Evolutionary conservation across 2,888 invertebrate genomes (phyloP), one percentile per base, ranked within the genome.

Genomic region (Xestia sexstrigata): DNA sequence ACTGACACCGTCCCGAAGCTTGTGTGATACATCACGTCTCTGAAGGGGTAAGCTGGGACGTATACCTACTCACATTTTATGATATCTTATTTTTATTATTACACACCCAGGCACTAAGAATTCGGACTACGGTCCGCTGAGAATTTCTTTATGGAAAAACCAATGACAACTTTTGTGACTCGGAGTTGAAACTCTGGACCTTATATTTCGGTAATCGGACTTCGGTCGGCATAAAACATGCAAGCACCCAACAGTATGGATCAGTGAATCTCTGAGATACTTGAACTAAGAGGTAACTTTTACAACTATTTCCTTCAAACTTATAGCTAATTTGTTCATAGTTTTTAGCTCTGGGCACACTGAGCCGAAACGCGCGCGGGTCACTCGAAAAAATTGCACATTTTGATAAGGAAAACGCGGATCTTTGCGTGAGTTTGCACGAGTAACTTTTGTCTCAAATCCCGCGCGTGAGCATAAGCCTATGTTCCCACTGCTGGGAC

Each of bases 281-380:
- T 75, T 63, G 23, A 66, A 73, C 42, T 52, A 26, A 67, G 49
- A 74, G 55, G 35, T 69, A 58, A 63, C 26, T 78, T n/a, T 58
- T n/a, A 78, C 17, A 74, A 63, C 39, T 60, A 66, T 76, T 60
- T 63, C 52, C 13, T 58, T 71, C 39, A 73, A 49, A 68, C 73
- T 68, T 75, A 66, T 23, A 78, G 47, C 60, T 74, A 67, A 65
- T 81, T 86, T 84, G 79, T 79, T 83, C 74, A 35, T 63, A 75
- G 67, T 55, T 26, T 15, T 20, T 2, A 35, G 62, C 62, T 62
- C 62, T 35, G 62, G 35, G 20, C 9, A 62, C 20, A 35, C 35
- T 35, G 5, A 62, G 17, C 5, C 30, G 30, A 60, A 60, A 35
- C 30, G 20, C 11, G 30, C 9, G 20, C 60, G 30, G 9, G 30